Base-by-base conservation (phyloP, 2,888 invertebrate genomes). In the Tortrix viridana region DNA sequence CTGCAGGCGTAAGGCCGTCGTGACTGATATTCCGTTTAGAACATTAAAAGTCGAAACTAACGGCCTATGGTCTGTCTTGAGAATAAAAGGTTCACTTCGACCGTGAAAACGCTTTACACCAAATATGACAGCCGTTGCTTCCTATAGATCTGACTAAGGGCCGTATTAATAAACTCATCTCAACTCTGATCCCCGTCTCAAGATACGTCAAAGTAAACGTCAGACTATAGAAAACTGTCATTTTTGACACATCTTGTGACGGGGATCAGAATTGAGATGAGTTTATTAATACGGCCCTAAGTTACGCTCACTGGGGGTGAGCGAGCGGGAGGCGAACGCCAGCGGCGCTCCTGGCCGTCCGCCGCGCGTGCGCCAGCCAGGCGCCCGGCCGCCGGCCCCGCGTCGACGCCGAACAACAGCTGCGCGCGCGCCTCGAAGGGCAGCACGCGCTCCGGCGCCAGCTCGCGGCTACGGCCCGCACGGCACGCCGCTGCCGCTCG, bases 401-500 rank as follows among this genome's bases (percentile, higher is more conserved):
- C n/a, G 14, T 49, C 26, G 5, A 23, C 16, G 49, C 49, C 1
- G 23, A 32, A 26, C 49, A 20, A n/a, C 49, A 26, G n/a, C 16
- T n/a, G n/a, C n/a, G n/a, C n/a, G n/a, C n/a, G n/a, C n/a, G n/a
- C n/a, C n/a, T n/a, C n/a, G n/a, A n/a, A n/a, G n/a, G 23, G 26
- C 26, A 18, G 16, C 16, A 23, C 18, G 18, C 16, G 49, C 6
- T 26, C 49, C 1, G 26, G 9, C 3, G 26, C 48, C 14, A 48
- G 48, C 26, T 48, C 48, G 23, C 26, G 48, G 48, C n/a, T n/a
- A n/a, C n/a, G n/a, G n/a, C n/a, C n/a, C n/a, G n/a, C n/a, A n/a
- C n/a, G n/a, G n/a, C 48, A 5, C 23, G 23, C n/a, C 23, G 48
- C 16, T 48, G 48, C 23, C 23, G 48, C 48, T 26, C 48, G 26